Conservation (phyloP, 2,113 vertebrate genomes). For the Pachyramphus minor region DNA sequence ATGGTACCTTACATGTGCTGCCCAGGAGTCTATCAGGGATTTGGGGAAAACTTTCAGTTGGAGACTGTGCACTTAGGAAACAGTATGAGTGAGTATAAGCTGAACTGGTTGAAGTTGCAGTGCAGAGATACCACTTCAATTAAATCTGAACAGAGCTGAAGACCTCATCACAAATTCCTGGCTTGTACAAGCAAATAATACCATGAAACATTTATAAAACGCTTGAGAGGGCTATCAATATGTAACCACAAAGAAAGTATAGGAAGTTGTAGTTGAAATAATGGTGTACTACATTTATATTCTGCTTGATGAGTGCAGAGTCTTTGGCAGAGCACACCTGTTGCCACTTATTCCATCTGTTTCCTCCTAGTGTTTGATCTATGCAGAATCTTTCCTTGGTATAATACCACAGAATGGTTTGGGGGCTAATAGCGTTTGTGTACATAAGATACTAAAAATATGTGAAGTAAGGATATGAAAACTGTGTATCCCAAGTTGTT, state of each 20-base stretch:
- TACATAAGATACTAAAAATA: neutral
- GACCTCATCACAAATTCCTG: constrained; percentile 5
- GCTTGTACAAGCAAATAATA: neutral
- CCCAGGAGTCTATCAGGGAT: neutral
- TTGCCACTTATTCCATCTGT: neutral
- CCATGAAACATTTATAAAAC: constrained; percentile 13
- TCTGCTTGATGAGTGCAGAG: neutral
- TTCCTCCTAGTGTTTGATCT: neutral
- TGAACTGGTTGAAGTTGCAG: neutral
- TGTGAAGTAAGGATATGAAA: neutral
- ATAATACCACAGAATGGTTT: neutral
- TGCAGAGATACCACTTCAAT: neutral
- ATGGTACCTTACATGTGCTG: neutral
- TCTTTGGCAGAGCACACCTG: neutral
- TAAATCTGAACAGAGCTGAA: neutral
- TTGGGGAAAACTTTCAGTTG: neutral
- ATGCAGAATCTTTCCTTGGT: neutral
- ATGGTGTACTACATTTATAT: neutral
- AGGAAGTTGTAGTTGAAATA: neutral
- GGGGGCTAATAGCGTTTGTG: neutral
- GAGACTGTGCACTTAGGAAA: neutral
- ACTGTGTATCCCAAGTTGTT: neutral
- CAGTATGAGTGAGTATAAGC: neutral
- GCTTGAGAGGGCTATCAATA: neutral
- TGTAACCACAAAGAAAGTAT: neutral